Evolutionary conservation across 2,113 vertebrate species (phyloP).

Genomic region (Rhinogobius similis): DNA sequence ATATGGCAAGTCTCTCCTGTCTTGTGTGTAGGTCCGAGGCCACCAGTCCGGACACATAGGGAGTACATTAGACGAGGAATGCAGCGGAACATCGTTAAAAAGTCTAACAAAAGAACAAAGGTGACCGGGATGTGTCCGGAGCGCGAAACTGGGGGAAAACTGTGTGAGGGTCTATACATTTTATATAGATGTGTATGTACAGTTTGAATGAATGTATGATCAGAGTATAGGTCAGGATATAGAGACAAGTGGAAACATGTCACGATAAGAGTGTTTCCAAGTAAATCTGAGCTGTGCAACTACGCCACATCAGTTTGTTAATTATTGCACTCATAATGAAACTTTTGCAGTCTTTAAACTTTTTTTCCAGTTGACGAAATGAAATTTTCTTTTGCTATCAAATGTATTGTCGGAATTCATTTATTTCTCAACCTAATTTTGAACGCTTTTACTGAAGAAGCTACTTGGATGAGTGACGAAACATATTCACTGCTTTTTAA

Average conservation of each 20-base stretch:
- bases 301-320: not conserved
- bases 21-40: slow-evolving; percentile 41
- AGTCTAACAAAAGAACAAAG: slow-evolving; percentile 80
- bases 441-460: too few species aligned
- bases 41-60: slow-evolving; percentile 73
- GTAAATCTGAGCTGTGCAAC: not conserved
- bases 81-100: slow-evolving; percentile 83
- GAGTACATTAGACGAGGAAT: slow-evolving; percentile 79
- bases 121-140: slow-evolving; percentile 65
- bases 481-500: too few species aligned
- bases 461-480: too few species aligned
- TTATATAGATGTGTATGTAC: slow-evolving; percentile 28
- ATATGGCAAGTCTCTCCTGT: not conserved
- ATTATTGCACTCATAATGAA: too few species aligned
- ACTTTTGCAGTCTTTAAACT: too few species aligned
- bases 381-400: too few species aligned
- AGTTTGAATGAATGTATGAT: slow-evolving; percentile 24
- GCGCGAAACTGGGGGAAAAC: slow-evolving; percentile 34
- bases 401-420: too few species aligned
- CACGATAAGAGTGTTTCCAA: not conserved
- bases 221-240: not conserved
- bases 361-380: too few species aligned
- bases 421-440: too few species aligned
- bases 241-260: not conserved
- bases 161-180: slow-evolving; percentile 17